Evolutionary conservation across 2,113 vertebrate genomes (phyloP).

Genomic region (Climacteris rufus): DNA sequence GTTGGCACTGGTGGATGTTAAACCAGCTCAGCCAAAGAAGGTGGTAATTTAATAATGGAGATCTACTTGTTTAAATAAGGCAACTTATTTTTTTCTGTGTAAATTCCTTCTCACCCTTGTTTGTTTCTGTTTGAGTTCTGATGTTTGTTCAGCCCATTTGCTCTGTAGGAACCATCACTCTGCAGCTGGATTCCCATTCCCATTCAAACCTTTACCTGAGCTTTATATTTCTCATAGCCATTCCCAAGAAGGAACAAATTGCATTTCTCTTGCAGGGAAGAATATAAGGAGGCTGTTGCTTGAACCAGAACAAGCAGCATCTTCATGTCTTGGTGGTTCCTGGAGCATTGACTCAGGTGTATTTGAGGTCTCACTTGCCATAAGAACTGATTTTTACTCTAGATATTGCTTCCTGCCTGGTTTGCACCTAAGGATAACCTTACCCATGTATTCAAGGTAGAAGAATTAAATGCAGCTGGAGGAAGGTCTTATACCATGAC

Average conservation of each 20-base stretch:
- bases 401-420: background rate
- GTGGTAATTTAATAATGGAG: background rate
- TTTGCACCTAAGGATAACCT: background rate
- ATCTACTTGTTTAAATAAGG: background rate
- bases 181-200: background rate
- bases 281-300: background rate
- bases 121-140: background rate
- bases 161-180: rapidly evolving
- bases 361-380: background rate
- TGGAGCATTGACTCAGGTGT: background rate
- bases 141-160: background rate
- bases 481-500: rapidly evolving
- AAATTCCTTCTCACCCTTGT: background rate
- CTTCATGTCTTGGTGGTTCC: background rate
- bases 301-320: background rate
- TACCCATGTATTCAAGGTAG: background rate
- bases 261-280: background rate
- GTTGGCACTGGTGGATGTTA: background rate
- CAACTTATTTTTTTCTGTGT: background rate
- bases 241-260: background rate
- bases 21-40: background rate
- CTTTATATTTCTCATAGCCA: background rate
- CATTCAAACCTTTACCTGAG: background rate
- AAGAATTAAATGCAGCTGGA: background rate
- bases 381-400: background rate